Percentiles rank a stretch among this genome's conserved stretches.
Evolutionary conservation across 1,140 invertebrate species (phyloP).

Genomic region (Zaprionus nigranus): DNA sequence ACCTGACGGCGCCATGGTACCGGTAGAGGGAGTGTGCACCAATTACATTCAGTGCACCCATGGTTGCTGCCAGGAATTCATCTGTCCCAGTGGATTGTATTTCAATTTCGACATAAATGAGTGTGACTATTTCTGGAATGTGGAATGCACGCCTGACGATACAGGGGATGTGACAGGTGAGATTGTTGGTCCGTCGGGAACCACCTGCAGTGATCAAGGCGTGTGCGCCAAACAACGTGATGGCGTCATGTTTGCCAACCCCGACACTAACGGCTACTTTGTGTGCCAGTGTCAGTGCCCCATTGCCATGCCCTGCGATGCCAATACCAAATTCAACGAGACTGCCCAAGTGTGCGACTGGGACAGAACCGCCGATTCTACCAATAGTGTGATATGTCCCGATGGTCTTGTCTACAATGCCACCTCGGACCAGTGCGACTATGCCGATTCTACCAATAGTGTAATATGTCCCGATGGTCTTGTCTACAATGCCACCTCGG

Average conservation of each 20-base stretch:
- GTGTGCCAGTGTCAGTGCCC: slow-evolving; percentile 70
- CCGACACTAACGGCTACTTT: slow-evolving; percentile 52
- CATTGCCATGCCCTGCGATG: slow-evolving; percentile 57
- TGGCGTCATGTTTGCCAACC: slow-evolving; percentile 40
- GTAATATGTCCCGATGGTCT: slow-evolving; percentile 43
- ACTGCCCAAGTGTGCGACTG: slow-evolving; percentile 47
- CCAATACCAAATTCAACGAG: slow-evolving; percentile 46
- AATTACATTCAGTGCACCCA: slow-evolving; percentile 56
- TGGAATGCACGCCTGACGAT: slow-evolving; percentile 38
- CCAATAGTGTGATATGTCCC: slow-evolving; percentile 32
- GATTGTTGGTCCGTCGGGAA: slow-evolving; percentile 59
- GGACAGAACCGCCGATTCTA: background rate
- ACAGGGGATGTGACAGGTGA: slow-evolving; percentile 27
- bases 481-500: slow-evolving; percentile 59
- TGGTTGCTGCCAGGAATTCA: slow-evolving; percentile 44
- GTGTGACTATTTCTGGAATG: slow-evolving; percentile 46
- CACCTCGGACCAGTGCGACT: slow-evolving; percentile 58
- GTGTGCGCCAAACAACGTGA: slow-evolving; percentile 37
- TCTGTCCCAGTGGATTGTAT: slow-evolving; percentile 58
- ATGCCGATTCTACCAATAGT: background rate
- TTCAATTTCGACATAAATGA: slow-evolving; percentile 1
- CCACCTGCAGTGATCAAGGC: slow-evolving; percentile 37
- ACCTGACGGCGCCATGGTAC: slow-evolving; percentile 11
- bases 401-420: slow-evolving; percentile 58
- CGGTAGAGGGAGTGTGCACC: slow-evolving; percentile 42